Evolutionary conservation across 2,797 vertebrate species (phyloP).

Genomic region (Parauchenoglanis punctatus): DNA sequence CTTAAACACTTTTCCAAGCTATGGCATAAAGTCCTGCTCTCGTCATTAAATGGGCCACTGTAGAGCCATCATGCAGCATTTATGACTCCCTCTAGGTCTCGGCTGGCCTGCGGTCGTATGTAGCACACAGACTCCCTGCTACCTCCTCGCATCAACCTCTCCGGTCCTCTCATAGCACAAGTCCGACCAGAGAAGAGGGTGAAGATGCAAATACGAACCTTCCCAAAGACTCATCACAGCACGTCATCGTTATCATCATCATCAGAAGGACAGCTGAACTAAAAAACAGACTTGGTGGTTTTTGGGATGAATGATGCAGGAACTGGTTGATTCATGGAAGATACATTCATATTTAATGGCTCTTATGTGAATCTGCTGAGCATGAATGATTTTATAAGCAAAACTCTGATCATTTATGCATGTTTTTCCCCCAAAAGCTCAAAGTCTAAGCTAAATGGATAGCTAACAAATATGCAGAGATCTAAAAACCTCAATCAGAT

Average conservation of each 20-base stretch:
- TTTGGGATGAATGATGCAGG: neutral
- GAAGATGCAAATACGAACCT: neutral
- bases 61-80: slow-evolving; percentile 68
- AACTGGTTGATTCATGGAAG: neutral
- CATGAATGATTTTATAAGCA: neutral
- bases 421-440: neutral
- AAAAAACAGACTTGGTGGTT: neutral
- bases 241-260: neutral
- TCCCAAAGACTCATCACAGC: neutral
- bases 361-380: neutral
- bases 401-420: neutral
- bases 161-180: neutral
- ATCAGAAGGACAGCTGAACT: neutral
- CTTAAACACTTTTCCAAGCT: slow-evolving; percentile 53
- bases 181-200: neutral
- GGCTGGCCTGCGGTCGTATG: slow-evolving; percentile 54
- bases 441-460: neutral
- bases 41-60: slow-evolving; percentile 62
- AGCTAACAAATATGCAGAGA: neutral
- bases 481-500: neutral
- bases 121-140: slow-evolving; percentile 4
- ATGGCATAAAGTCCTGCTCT: slow-evolving; percentile 43
- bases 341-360: neutral
- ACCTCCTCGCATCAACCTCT: slow-evolving; percentile 14
- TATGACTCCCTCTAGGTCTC: slow-evolving; percentile 55